Conservation (phyloP, 2,888 invertebrate genomes). For the Idaea aversata region DNA sequence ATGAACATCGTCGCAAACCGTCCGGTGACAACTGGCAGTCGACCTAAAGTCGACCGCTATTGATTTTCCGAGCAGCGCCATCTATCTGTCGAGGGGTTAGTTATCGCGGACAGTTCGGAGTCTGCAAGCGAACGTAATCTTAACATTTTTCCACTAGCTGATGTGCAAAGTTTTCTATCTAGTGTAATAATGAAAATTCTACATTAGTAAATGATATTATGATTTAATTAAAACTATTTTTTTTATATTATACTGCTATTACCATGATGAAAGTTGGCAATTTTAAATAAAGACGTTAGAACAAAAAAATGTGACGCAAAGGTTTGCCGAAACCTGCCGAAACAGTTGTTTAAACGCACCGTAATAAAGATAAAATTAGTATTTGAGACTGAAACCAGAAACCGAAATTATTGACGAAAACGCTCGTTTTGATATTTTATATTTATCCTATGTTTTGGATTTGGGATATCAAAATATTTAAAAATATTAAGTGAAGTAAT, state of each 20-base stretch:
- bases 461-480: not conserved
- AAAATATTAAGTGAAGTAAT: not conserved
- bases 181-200: not conserved
- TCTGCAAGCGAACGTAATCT: constrained; percentile 8
- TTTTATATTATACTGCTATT: not conserved
- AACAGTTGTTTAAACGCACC: not conserved
- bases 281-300: not conserved
- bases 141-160: not conserved
- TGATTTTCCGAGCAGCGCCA: too few relatives aligned
- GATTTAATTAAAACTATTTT: not conserved
- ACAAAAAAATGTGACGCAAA: not conserved
- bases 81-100: too few relatives aligned
- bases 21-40: too few relatives aligned
- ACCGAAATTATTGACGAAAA: not conserved
- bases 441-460: not conserved
- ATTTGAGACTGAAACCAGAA: not conserved
- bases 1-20: too few relatives aligned
- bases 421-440: not conserved
- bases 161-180: not conserved
- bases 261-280: not conserved
- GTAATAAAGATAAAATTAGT: not conserved
- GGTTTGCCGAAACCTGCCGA: not conserved
- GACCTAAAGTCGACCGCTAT: too few relatives aligned
- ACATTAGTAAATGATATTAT: not conserved
- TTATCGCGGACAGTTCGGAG: not conserved